These are phyloP conservation scores for Euborellia annulipes DNA, from an alignment of 1,140 invertebrate species.

Conservation along the genomic window DNA sequence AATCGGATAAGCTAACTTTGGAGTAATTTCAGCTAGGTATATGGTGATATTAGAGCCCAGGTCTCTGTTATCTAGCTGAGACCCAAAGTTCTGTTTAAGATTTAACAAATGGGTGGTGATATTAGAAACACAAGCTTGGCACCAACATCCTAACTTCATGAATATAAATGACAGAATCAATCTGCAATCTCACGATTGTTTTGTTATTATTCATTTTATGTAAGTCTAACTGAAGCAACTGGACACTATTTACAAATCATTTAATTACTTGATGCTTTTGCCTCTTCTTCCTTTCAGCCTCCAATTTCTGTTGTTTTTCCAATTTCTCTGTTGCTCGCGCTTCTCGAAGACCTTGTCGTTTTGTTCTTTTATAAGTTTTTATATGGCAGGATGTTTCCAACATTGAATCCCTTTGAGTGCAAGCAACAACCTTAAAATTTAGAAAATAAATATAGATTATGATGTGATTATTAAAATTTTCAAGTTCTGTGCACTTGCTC, in stretches of 20 bases:
- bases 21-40: no score
- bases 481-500: background rate
- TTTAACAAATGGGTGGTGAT: no score
- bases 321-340: constrained; percentile 50
- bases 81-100: no score
- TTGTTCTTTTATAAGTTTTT: constrained; percentile 45
- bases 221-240: background rate
- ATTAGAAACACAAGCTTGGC: no score
- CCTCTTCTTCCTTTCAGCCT: constrained; percentile 42
- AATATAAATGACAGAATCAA: background rate
- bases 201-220: no score
- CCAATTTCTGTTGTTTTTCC: constrained; percentile 52
- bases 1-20: no score
- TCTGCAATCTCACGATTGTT: background rate
- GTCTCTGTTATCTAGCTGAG: no score
- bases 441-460: background rate
- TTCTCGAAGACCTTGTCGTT: constrained; percentile 46
- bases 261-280: constrained; percentile 32
- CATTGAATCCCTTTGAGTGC: constrained; percentile 41
- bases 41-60: no score
- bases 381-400: constrained; percentile 49
- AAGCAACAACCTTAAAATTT: constrained; percentile 25
- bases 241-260: no score
- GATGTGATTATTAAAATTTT: background rate
- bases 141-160: no score